Evolutionary conservation across 2,888 invertebrate genomes (phyloP).

Genomic region (Drosophila leonis): DNA sequence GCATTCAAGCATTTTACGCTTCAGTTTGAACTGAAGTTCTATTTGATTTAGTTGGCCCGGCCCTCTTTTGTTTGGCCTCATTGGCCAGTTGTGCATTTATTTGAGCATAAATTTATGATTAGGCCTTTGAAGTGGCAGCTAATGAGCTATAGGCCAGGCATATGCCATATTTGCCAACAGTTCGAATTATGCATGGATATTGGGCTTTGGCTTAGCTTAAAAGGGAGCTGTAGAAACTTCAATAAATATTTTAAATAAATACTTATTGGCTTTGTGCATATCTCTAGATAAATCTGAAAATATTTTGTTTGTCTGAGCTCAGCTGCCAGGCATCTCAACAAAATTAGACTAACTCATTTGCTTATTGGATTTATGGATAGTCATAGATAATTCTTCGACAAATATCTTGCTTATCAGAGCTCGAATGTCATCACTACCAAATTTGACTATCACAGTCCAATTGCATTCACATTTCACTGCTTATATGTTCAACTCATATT

Average conservation of each 20-base stretch:
- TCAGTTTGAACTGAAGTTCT: conserved; percentile 68
- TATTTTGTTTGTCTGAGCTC: neutral
- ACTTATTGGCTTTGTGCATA: neutral
- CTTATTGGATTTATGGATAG: neutral
- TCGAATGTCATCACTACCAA: too few species aligned
- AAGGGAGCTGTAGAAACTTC: too few species aligned
- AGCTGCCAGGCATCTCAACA: too few species aligned
- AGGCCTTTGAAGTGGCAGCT: conserved; percentile 40
- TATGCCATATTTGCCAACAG: neutral
- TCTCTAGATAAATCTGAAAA: neutral
- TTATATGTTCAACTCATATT: too few species aligned
- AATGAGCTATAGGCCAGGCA: conserved; percentile 21
- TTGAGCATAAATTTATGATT: conserved; percentile 65
- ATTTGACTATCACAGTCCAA: too few species aligned
- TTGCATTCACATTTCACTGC: too few species aligned
- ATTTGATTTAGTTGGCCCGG: conserved; percentile 64
- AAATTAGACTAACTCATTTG: too few species aligned
- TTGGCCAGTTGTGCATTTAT: conserved; percentile 70
- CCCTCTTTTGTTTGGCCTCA: conserved; percentile 48
- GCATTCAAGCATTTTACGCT: conserved; percentile 62
- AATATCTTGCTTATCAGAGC: too few species aligned
- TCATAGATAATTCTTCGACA: neutral
- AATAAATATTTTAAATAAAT: neutral
- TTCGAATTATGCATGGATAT: neutral
- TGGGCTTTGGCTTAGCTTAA: neutral